Base-by-base conservation (phyloP, 2,113 vertebrate species). In the Cyphotilapia sp. region DNA sequence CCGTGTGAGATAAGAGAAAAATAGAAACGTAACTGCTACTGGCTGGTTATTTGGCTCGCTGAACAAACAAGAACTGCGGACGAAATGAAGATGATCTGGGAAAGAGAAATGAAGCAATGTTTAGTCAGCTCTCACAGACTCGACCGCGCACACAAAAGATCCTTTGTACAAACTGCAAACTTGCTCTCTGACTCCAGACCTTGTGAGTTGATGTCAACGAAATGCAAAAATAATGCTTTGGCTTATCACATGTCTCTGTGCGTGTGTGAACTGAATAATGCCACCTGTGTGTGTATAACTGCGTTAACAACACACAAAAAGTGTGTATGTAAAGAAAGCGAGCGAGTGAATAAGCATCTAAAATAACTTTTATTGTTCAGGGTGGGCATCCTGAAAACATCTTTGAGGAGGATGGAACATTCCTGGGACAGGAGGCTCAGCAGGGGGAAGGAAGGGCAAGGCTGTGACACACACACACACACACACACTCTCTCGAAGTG, bases 181-280 rank as follows among this genome's bases (percentile, higher is more conserved):
- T 90, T 49, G 86, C 88, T 88, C 84, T 90, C 84, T 90, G 87
- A 94, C 89, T 94, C 85, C 69, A 92, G 88, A 94, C 87, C 91
- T 89, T 94, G 95, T 94, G 94, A 94, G 90, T 90, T 91, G 92
- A 93, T 88, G 89, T 95, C 93, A 95, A 83, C 9, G 2, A 91
- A 90, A 91, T 45, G 10, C 29, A 81, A 82, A 93, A 86, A 87
- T 88, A 88, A 88, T 81, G 59, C 66, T 78, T 45, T 81, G 74
- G 71, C 49, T 84, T 71, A 80, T 89, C 53, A 85, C 74, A 84
- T 82, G 83, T 74, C 14, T 57, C 11, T 61, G 61, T 83, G 57
- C 84, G 83, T 13, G 54, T 86, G 81, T 86, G 83, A 88, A 78
- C 29, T 49, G 22, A 84, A 92, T 76, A 86, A 92, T 45, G 71